These are phyloP conservation scores for Cepphus grylle DNA, from an alignment of 2,113 vertebrate genomes.

Conservation along the genomic window DNA sequence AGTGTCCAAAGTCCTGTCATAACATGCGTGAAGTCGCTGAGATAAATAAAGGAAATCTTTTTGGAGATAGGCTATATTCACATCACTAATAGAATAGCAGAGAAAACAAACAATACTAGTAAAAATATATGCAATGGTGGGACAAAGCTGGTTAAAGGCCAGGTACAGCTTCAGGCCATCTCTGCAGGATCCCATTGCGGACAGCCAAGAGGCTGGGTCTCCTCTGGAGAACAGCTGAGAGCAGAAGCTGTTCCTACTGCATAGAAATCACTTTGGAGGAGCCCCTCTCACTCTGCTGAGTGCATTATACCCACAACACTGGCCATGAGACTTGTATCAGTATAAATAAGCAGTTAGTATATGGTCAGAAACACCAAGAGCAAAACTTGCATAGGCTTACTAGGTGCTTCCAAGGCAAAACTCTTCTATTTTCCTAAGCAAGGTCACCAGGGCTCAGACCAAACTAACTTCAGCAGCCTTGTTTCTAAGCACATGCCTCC, in stretches of 20 bases:
- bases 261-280: neutral
- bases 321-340: neutral
- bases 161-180: neutral
- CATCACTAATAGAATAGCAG: neutral
- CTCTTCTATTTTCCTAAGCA: neutral
- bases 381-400: neutral
- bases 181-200: fast-evolving
- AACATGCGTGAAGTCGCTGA: neutral
- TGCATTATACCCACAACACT: neutral
- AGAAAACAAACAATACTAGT: neutral
- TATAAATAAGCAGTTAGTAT: neutral
- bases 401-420: neutral
- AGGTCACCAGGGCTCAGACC: neutral
- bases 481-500: neutral
- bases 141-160: neutral
- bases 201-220: neutral
- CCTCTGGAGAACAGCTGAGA: neutral
- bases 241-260: neutral
- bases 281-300: neutral
- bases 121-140: neutral
- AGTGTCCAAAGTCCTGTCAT: neutral
- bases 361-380: neutral
- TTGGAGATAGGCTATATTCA: neutral
- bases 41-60: neutral
- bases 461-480: neutral